A percentile compares a stretch with the other conserved stretches of the same genome.
phyloP scores from a whole-genome alignment of 2,113 vertebrate genomes.

The Suricata suricatta region DNA sequence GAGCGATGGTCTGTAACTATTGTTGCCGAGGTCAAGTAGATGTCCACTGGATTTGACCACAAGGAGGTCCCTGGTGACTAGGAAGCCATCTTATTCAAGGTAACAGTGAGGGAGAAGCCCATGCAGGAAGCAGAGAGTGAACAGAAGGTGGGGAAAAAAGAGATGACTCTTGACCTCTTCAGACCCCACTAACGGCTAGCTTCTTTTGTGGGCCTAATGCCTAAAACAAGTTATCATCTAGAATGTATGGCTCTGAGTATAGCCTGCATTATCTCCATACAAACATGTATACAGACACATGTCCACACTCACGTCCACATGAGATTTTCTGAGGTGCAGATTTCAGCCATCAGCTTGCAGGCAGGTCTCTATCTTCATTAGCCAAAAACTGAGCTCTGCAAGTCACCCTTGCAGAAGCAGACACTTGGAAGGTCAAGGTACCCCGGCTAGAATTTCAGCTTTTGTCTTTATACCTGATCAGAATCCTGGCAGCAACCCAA shows the following conservation, averaged over 20 bases:
- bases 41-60: not conserved
- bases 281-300: not conserved
- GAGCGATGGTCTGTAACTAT: not conserved
- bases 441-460: not conserved
- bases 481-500: conserved; percentile 20
- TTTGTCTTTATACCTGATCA: not conserved
- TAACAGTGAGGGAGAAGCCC: not conserved
- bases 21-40: not conserved
- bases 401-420: not conserved
- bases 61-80: not conserved
- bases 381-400: not conserved
- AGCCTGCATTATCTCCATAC: not conserved
- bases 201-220: not conserved
- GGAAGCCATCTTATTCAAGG: not conserved
- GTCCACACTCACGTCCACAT: not conserved
- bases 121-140: not conserved
- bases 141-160: not conserved
- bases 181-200: not conserved
- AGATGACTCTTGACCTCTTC: not conserved
- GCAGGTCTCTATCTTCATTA: not conserved
- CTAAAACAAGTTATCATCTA: not conserved
- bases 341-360: not conserved
- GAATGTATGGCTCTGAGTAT: not conserved
- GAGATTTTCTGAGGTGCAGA: not conserved
- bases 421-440: not conserved